Base-by-base conservation (phyloP, 53 echinoderm and acorn worm genomes). In the Echinarachnius parma region DNA sequence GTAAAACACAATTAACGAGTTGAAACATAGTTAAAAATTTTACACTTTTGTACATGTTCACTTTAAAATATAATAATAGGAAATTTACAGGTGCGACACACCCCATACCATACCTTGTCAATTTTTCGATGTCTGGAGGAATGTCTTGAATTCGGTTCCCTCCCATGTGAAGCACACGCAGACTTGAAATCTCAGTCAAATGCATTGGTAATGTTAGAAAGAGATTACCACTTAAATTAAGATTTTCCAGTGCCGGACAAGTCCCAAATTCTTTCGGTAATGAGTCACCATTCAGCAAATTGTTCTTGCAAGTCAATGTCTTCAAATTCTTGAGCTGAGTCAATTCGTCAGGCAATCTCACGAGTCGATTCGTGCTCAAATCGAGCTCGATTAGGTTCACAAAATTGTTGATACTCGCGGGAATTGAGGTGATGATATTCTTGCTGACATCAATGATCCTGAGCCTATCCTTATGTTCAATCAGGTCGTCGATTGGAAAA, bases 141-240 rank as follows among this genome's bases (percentile, higher is more conserved):
- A 95, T 46, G 15, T 66, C 60, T 62, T 83, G 54, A 8, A 95
- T 95, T 76, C 84, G 61, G 82, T 95, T 95, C 9, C 84, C 87
- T 14, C 95, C 95, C 4, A 95, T 48, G 23, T 81, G 78, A 28
- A 90, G 63, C 42, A 78, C 84, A 31, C 80, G 81, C 33, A 95
- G 5, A 19, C 84, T 78, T 16, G 59, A 49, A 0, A 95, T 66
- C 60, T 90, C 76, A 4, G 84, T 85, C 5, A 90, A 46, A 68
- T 84, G 75, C 63, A 59, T 37, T 14, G 95, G 95, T 21, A 95
- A 95, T 44, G 90, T 78, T 8, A 87, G 48, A 44, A 95, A 81
- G 15, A 76, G 19, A 59, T 95, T 95, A n/a, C 95, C 95, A 34
- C 87, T 77, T 1, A 95, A 77, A 80, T 95, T 95, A 4, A 95